These are phyloP conservation scores for Metaphire vulgaris DNA, from an alignment of 1,140 invertebrate species.

Conservation along the genomic window DNA sequence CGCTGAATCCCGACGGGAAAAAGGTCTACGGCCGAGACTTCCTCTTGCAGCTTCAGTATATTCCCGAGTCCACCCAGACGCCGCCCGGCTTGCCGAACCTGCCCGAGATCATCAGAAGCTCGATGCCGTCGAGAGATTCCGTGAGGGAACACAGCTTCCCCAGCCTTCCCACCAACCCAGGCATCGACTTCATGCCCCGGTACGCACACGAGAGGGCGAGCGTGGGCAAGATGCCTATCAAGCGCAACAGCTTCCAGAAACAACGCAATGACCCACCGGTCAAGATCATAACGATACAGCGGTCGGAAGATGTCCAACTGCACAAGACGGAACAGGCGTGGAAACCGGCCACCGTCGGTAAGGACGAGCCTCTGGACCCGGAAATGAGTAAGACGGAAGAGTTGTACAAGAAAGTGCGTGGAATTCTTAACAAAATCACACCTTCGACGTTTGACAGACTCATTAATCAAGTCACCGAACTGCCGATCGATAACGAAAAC, in stretches of 20 bases:
- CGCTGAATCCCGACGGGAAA: conserved; percentile 69
- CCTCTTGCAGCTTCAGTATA: conserved; percentile 65
- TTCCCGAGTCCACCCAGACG: conserved; percentile 66
- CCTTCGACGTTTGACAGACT: conserved; percentile 83
- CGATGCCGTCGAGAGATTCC: not conserved
- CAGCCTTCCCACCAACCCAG: not conserved
- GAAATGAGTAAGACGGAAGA: conserved; percentile 51
- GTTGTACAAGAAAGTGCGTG: conserved; percentile 72
- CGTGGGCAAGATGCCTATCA: not conserved
- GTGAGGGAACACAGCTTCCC: not conserved
- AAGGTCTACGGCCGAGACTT: conserved; percentile 70
- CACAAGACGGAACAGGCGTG: conserved; percentile 82
- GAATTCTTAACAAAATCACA: conserved; percentile 88
- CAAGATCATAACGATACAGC: conserved; percentile 64
- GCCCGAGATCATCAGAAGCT: conserved; percentile 52
- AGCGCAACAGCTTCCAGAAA: not conserved
- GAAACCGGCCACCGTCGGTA: conserved; percentile 59
- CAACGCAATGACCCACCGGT: conserved; percentile 20
- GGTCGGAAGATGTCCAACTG: conserved; percentile 73
- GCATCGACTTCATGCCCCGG: not conserved
- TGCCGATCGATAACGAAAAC: conserved; percentile 73
- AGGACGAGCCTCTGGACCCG: not conserved
- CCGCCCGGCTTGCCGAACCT: conserved; percentile 63
- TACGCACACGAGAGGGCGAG: not conserved
- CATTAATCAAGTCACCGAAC: conserved; percentile 65